Evolutionary conservation across 2,797 vertebrate genomes (phyloP).

Genomic region (Sebastiscus tertius): DNA sequence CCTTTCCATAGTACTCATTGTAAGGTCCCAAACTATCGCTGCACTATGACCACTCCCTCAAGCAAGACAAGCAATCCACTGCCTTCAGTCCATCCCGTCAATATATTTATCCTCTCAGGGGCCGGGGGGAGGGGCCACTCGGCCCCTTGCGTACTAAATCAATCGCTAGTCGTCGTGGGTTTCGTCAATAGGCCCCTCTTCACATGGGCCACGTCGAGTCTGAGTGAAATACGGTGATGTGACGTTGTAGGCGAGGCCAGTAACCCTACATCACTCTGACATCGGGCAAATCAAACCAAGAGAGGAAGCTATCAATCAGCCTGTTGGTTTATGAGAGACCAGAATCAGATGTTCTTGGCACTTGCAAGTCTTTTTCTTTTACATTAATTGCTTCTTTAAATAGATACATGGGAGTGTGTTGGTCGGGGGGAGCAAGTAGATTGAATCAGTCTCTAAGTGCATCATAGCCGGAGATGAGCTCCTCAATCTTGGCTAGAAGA

Average conservation of each 20-base stretch:
- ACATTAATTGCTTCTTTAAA: conserved; percentile 77
- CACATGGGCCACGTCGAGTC: conserved; percentile 39
- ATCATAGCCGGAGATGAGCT: conserved; percentile 39
- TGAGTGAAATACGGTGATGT: conserved; percentile 70
- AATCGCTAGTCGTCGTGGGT: conserved; percentile 59
- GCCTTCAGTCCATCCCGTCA: conserved; percentile 46
- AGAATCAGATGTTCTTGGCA: conserved; percentile 66
- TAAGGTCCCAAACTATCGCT: conserved; percentile 37
- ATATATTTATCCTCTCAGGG: conserved; percentile 76
- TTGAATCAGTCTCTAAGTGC: conserved; percentile 58
- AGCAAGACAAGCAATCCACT: conserved; percentile 49
- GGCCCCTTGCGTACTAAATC: conserved; percentile 61
- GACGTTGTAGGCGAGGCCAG: conserved; percentile 56
- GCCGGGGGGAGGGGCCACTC: conserved; percentile 63
- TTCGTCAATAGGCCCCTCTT: conserved; percentile 68
- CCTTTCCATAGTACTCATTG: conserved; percentile 72
- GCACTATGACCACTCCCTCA: conserved; percentile 24
- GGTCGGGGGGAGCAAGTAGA: conserved; percentile 37
- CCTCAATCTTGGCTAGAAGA: conserved; percentile 49
- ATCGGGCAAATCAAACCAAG: conserved; percentile 64
- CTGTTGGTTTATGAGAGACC: conserved; percentile 51
- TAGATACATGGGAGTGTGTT: conserved; percentile 34
- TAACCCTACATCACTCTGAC: conserved; percentile 76
- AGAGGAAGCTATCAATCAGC: conserved; percentile 73
- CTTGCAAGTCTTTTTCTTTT: conserved; percentile 71